phyloP scores from a whole-genome alignment of 2,888 invertebrate genomes.

The Empis stercorea region DNA sequence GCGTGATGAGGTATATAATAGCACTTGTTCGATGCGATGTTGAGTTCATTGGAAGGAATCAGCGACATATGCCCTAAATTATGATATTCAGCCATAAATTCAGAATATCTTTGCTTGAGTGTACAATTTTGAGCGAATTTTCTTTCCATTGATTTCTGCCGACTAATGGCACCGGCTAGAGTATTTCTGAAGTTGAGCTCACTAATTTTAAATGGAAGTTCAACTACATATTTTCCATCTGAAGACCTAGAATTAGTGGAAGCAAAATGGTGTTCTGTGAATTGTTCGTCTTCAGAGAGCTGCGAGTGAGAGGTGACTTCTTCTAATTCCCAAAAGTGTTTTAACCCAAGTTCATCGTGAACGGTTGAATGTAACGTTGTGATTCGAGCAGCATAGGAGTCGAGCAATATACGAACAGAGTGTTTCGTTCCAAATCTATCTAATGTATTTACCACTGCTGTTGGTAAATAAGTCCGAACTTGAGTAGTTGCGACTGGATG shows the following conservation, averaged over 20 bases:
- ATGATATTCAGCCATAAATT: conserved; percentile 12
- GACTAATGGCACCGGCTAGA: conserved; percentile 2
- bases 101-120: conserved; percentile 5
- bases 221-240: conserved; percentile 8
- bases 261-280: too few species aligned
- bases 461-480: too few species aligned
- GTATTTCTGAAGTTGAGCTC: conserved; percentile 7
- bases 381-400: too few species aligned
- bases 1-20: conserved; percentile 14
- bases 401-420: not conserved
- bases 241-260: conserved; percentile 3
- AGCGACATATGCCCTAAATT: conserved; percentile 10
- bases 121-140: conserved; percentile 5
- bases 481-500: too few species aligned
- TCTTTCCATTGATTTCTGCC: conserved; percentile 8
- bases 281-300: too few species aligned
- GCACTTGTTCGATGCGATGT: not conserved
- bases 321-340: too few species aligned
- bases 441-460: too few species aligned
- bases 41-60: conserved; percentile 3
- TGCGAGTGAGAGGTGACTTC: too few species aligned
- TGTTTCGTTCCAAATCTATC: too few species aligned
- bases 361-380: too few species aligned
- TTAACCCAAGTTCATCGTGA: too few species aligned
- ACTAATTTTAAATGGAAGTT: conserved; percentile 5